Evolutionary conservation across 2,113 vertebrate genomes (phyloP), one percentile per base, ranked within the genome.

Genomic region (Leptobrachium ailaonicum): DNA sequence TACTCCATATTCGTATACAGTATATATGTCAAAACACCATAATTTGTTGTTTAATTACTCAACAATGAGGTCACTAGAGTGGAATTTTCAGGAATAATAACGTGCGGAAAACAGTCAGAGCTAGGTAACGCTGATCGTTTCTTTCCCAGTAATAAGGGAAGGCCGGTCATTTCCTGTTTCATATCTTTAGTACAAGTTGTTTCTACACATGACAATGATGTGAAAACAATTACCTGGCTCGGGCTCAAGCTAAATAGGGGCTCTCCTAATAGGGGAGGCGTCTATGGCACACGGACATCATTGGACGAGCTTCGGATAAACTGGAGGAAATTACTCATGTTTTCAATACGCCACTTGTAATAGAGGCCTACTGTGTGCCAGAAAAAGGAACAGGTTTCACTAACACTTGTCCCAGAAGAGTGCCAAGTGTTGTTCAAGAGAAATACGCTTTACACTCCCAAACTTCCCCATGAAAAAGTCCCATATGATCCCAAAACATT

Each of bases 121-220:
- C 47, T 41, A 75, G 72, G 41, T 32, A 87, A 88, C 86, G 83
- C 90, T 92, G 91, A 93, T 90, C 92, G 87, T 88, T 87, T 91
- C 86, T 90, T 87, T 85, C 88, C 76, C 79, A 32, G 40, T 73
- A 73, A 85, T 86, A 83, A 85, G 47, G 90, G 88, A 90, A 87
- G 89, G 86, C 89, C 60, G 86, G 82, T 82, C 81, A 77, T 88
- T 93, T 94, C 93, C 93, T 93, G 91, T 85, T 90, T 93, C 87
- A 87, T 91, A 88, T 92, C 90, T 90, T 87, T 88, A 91, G 92
- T 84, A 94, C 91, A 93, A 71, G 82, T 86, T 94, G 93, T 93
- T 89, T 93, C 89, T 90, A 74, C 83, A 85, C 84, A 88, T 86
- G 91, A 94, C 90, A 93, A 90, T 89, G 86, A 88, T 20, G 20